Evolutionary conservation across 2,888 invertebrate species (phyloP), one percentile per base, ranked within the genome.

Genomic region (Lissonota sp.): DNA sequence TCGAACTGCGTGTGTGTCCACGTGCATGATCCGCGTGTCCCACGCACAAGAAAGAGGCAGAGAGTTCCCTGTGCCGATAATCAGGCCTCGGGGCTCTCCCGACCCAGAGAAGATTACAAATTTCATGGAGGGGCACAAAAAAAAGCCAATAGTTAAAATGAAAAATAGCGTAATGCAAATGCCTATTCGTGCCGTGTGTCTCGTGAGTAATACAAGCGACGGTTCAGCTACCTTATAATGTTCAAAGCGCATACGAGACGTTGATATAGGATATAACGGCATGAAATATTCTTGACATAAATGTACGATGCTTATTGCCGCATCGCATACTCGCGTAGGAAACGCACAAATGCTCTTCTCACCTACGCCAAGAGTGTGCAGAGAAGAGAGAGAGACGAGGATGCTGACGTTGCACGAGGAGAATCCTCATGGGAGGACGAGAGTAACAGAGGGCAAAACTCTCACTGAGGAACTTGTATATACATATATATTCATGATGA

Each of bases 401-500:
- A 60, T 6, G 53, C 73, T 46, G 64, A 73, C 73, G 72, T 53
- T 72, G 40, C 62, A 42, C 51, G 26, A 26, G 26, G 26, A 62
- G 72, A 42, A 72, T 62, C 12, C 53, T 26, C 46, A 16, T 16
- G n/a, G 69, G 58, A 42, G 44, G 60, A 8, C 62, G 53, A 67
- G 66, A 53, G 39, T 58, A 46, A 62, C 4, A 42, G 14, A 71
- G 57, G 40, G 76, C 58, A 62, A 74, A 79, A 40, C 26, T 26
- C 26, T 26, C 26, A 26, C 37, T n/a, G 69, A 63, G 69, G 60
- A 2, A 26, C 26, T 26, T 3, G 26, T 26, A 26, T 26, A 26
- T 3, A 26, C 3, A 26, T 3, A 26, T 49, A 62, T 77, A 72
- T 83, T 80, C 79, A 74, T 80, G 78, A 77, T 77, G 79, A 79